Evolutionary conservation across 2,888 invertebrate genomes (phyloP), one percentile per base, ranked within the genome.

Genomic region (Dynastes tityus): DNA sequence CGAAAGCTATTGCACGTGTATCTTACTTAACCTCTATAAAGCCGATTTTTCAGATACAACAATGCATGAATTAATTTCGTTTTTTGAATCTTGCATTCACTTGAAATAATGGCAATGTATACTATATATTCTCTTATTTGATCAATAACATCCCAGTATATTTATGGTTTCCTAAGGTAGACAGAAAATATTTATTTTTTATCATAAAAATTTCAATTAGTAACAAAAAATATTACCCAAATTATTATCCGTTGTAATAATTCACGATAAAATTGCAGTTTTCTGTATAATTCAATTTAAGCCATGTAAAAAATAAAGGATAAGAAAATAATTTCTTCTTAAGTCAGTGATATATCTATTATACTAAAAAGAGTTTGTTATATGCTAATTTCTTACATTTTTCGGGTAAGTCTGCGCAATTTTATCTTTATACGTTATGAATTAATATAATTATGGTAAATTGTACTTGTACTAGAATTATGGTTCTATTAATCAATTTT

Each of bases 71-170:
- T 0, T 11, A 45, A 11, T 45, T 45, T 9, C 11, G 8, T 45
- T 45, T 11, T 45, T 45, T 45, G 2, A 45, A 11, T 45, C 45
- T 11, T 45, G 8, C 8, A 11, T 45, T 45, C 6, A 11, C 45
- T 45, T 8, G 2, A 8, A 45, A 45, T 45, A 45, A 45, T 45
- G 45, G 45, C 45, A 45, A 32, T 32, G 32, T 55, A 1, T 4
- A 27, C 27, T 22, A 6, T 37, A 27, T 49, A 27, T 68, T 45
- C 22, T 27, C 49, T 68, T 68, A 68, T 68, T 68, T 68, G 68
- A 68, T 68, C 68, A 68, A 68, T 68, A 68, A 22, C 2, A 22
- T 27, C 8, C 49, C 16, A 16, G 9, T 67, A 45, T 45, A 49
- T 45, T 67, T 22, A 49, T 22, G 40, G 6, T 65, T 65, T 13